These are phyloP conservation scores for Dromas ardeola DNA, from an alignment of 2,113 vertebrate genomes.

Conservation along the genomic window DNA sequence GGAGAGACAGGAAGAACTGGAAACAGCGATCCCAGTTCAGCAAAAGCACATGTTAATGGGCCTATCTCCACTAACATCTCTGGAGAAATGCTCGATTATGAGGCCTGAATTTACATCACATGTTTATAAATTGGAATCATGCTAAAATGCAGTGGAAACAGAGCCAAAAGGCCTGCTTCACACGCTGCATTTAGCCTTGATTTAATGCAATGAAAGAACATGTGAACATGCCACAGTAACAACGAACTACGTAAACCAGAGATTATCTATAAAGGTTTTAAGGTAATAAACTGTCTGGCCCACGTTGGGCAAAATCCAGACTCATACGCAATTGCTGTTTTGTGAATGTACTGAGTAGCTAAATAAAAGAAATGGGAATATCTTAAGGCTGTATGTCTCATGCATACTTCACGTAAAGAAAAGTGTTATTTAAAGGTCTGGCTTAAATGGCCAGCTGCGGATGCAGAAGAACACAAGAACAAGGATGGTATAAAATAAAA, in stretches of 20 bases:
- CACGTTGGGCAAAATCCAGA: background rate
- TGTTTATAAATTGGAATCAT: background rate
- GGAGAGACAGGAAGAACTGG: background rate
- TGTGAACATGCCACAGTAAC: background rate
- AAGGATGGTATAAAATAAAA: background rate
- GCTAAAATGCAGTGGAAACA: background rate
- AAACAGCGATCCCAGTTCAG: background rate
- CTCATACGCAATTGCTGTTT: background rate
- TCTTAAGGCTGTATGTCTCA: fast-evolving
- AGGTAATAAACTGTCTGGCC: background rate
- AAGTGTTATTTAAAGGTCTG: background rate
- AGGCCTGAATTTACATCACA: background rate
- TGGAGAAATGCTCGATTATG: background rate
- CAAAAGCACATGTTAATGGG: background rate
- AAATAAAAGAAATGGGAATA: background rate
- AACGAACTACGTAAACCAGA: background rate
- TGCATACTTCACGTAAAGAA: background rate
- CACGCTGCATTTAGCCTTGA: background rate
- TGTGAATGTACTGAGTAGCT: background rate
- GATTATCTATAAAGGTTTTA: background rate
- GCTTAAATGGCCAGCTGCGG: background rate
- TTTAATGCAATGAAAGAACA: background rate
- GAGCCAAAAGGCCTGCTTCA: background rate
- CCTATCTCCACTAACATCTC: background rate
- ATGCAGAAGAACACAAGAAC: background rate